Conservation (phyloP, 2,888 invertebrate species). For the Rhodophaea formosa region DNA sequence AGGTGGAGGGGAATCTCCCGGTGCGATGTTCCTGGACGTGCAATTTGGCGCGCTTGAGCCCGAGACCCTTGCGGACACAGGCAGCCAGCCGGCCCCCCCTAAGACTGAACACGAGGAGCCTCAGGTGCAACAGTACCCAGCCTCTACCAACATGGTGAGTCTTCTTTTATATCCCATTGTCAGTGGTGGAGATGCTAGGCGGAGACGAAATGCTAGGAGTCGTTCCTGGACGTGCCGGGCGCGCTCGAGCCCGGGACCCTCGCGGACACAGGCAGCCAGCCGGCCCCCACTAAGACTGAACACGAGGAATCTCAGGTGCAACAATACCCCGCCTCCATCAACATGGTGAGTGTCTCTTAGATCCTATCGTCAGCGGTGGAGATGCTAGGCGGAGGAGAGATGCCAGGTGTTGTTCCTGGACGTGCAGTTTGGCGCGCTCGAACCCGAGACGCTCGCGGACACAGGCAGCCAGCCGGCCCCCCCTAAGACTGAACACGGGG, state of each 20-base stretch:
- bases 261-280: slow-evolving; percentile 32
- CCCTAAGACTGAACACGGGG: background rate
- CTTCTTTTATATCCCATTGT: slow-evolving; percentile 89
- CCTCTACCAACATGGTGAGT: background rate
- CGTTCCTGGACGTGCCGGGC: slow-evolving; percentile 95
- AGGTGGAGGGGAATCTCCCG: slow-evolving; percentile 87
- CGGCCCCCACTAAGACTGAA: slow-evolving; percentile 16
- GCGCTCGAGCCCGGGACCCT: slow-evolving; percentile 84
- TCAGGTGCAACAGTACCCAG: background rate
- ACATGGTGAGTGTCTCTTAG: slow-evolving; percentile 61
- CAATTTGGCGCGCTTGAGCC: slow-evolving; percentile 94
- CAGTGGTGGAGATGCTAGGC: slow-evolving; percentile 98
- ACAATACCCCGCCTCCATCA: background rate
- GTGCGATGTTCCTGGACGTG: slow-evolving; percentile 92
- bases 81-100: slow-evolving; percentile 27
- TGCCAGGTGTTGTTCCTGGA: slow-evolving; percentile 89
- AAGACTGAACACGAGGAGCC: background rate
- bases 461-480: slow-evolving; percentile 26
- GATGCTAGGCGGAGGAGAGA: slow-evolving; percentile 94
- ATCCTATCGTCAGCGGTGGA: slow-evolving; percentile 97
- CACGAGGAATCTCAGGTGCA: background rate
- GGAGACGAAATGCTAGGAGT: slow-evolving; percentile 86
- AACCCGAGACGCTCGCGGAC: slow-evolving; percentile 63
- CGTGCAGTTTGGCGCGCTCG: slow-evolving; percentile 96
- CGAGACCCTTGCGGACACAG: slow-evolving; percentile 42